Conservation (phyloP, 2,888 invertebrate species). For the Agrotis puta region DNA sequence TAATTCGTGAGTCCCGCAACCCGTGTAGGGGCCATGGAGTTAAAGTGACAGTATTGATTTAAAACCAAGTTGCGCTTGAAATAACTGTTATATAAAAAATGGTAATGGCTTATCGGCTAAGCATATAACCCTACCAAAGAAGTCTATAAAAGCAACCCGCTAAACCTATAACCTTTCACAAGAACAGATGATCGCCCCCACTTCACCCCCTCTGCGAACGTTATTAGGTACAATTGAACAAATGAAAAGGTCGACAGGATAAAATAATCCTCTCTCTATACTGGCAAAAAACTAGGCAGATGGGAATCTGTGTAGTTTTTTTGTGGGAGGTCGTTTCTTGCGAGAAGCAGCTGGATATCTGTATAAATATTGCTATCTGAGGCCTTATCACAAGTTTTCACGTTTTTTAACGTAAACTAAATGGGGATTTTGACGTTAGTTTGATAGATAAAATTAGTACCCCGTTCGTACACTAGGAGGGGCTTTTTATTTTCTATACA, state of each 20-base stretch:
- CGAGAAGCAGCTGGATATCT: not conserved
- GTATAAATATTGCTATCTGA: too few species aligned
- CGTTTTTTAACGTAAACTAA: too few species aligned
- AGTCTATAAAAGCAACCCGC: conserved; percentile 45
- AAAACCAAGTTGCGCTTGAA: not conserved
- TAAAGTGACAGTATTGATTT: not conserved
- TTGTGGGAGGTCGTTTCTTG: not conserved
- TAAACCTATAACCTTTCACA: conserved; percentile 40
- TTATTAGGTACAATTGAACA: conserved; percentile 29
- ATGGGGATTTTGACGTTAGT: too few species aligned
- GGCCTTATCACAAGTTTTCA: too few species aligned
- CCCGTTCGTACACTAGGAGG: too few species aligned
- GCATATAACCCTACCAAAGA: conserved; percentile 23
- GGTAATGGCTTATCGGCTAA: conserved; percentile 17
- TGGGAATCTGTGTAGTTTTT: not conserved
- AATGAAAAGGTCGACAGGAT: not conserved
- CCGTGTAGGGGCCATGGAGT: too few species aligned
- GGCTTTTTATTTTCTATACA: too few species aligned
- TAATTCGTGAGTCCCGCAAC: too few species aligned
- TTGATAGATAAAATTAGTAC: too few species aligned
- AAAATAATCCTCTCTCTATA: not conserved
- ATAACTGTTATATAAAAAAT: not conserved
- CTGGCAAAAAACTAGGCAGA: not conserved
- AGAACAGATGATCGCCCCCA: conserved; percentile 42
- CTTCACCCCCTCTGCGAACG: conserved; percentile 20